Conservation (phyloP, 2,113 vertebrate genomes). For the Lampris incognitus region DNA sequence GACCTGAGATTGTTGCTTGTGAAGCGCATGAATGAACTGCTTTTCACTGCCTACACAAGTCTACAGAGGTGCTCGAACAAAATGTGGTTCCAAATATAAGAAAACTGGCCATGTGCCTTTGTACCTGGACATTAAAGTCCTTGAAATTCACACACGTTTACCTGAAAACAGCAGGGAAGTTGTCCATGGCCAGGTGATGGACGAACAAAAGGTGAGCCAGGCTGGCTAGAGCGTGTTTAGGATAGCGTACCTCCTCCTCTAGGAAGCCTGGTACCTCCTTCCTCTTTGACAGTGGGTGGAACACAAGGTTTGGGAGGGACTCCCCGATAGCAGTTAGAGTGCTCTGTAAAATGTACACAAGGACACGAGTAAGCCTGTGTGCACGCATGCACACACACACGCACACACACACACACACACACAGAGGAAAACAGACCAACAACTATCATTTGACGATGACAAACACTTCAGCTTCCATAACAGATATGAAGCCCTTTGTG, state of each 20-base stretch:
- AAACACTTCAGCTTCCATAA: neutral
- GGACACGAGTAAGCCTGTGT: neutral
- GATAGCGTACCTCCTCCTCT: conserved; percentile 86
- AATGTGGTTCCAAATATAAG: neutral
- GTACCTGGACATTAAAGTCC: neutral
- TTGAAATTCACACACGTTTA: conserved; percentile 49
- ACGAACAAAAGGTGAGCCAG: conserved; percentile 92
- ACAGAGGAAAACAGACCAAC: neutral
- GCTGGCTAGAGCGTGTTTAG: conserved; percentile 88
- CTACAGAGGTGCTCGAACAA: neutral
- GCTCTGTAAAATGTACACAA: conserved; percentile 41
- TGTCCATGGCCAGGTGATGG: conserved; percentile 86
- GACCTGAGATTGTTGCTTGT: neutral
- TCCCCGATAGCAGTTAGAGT: conserved; percentile 74
- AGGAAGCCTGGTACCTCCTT: conserved; percentile 81
- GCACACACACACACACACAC: neutral
- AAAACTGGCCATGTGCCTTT: neutral
- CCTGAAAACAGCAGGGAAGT: conserved; percentile 92
- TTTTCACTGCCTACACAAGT: too few species aligned
- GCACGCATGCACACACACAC: neutral
- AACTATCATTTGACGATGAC: neutral
- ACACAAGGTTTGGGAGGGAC: conserved; percentile 71
- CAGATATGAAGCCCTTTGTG: too few species aligned
- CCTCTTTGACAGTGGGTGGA: conserved; percentile 73
- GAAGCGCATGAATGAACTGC: neutral